Evolutionary conservation across 2,888 invertebrate species (phyloP).

Genomic region (Tinea pellionella): DNA sequence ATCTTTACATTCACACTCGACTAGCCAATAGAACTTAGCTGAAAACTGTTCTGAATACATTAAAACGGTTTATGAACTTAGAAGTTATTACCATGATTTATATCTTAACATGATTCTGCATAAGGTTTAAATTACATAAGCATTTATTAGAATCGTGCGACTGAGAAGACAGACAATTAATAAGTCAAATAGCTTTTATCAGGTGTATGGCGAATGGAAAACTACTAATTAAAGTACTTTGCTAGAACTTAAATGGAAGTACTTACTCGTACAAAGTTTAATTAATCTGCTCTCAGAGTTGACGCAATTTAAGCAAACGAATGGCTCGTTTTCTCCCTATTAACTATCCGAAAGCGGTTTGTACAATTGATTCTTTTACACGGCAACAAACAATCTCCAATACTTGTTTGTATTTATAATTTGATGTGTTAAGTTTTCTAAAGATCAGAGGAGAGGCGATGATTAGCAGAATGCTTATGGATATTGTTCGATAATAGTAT

Average conservation of each 20-base stretch:
- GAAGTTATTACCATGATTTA: conserved; percentile 25
- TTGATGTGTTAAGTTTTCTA: conserved; percentile 53
- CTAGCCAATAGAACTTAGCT: conserved; percentile 45
- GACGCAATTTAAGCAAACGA: conserved; percentile 32
- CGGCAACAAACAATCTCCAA: conserved; percentile 42
- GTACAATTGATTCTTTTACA: conserved; percentile 51
- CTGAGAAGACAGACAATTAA: conserved; percentile 32
- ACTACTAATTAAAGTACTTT: conserved; percentile 62
- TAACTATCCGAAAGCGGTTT: conserved; percentile 48
- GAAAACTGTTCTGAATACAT: conserved; percentile 41
- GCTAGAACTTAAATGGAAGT: conserved; percentile 44
- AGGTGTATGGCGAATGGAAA: conserved; percentile 59
- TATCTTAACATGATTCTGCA: conserved; percentile 24
- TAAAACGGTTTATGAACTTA: conserved; percentile 32
- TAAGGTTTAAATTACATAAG: conserved; percentile 36
- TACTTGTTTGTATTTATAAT: conserved; percentile 49
- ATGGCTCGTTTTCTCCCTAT: conserved; percentile 51
- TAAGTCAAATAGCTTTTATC: conserved; percentile 56
- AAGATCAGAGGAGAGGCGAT: conserved; percentile 41
- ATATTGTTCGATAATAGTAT: conserved; percentile 46
- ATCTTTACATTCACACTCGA: conserved; percentile 50
- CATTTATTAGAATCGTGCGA: conserved; percentile 23
- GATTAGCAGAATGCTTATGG: conserved; percentile 55
- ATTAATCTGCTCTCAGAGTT: conserved; percentile 48
- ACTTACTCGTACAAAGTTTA: conserved; percentile 46